Percentiles rank a stretch among this genome's conserved stretches.
Conservation (phyloP, 2,888 invertebrate species). For the Drosophila cyrtoloma region DNA sequence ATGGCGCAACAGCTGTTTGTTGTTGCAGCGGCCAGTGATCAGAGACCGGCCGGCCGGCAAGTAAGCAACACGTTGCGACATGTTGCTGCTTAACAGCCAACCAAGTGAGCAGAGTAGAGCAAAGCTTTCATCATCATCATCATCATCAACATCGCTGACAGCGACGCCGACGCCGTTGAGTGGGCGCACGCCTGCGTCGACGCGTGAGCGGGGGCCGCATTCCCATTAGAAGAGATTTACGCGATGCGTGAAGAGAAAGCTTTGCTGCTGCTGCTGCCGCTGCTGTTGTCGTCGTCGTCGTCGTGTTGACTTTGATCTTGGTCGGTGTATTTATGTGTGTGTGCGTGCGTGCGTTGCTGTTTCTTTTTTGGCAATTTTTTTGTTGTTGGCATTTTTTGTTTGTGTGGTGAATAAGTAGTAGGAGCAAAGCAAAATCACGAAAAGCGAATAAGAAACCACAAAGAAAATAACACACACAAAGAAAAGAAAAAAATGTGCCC, state of each 20-base stretch:
- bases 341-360: constrained; percentile 46
- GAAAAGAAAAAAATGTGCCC: constrained; percentile 34
- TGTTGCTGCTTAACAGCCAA: constrained; percentile 21
- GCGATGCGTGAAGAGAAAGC: constrained; percentile 37
- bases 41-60: constrained; percentile 16
- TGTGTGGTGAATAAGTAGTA: constrained; percentile 65
- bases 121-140: constrained; percentile 18
- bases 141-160: constrained; percentile 11
- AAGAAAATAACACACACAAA: constrained; percentile 9
- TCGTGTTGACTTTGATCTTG: constrained; percentile 77
- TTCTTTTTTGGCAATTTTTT: constrained; percentile 53
- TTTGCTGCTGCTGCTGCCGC: constrained; percentile 32
- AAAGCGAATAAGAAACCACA: constrained; percentile 18
- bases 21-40: constrained; percentile 19
- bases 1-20: constrained; percentile 41
- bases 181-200: constrained; percentile 47
- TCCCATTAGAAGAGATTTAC: constrained; percentile 60
- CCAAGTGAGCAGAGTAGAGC: constrained; percentile 22
- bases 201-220: constrained; percentile 26
- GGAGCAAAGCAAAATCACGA: constrained; percentile 43
- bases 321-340: constrained; percentile 29
- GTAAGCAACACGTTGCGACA: constrained; percentile 35
- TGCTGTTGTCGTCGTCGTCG: constrained; percentile 16
- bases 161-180: constrained; percentile 30
- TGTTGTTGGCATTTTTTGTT: constrained; percentile 61